Evolutionary conservation across 1,140 invertebrate species (phyloP).

Genomic region (Drosophila sproati): DNA sequence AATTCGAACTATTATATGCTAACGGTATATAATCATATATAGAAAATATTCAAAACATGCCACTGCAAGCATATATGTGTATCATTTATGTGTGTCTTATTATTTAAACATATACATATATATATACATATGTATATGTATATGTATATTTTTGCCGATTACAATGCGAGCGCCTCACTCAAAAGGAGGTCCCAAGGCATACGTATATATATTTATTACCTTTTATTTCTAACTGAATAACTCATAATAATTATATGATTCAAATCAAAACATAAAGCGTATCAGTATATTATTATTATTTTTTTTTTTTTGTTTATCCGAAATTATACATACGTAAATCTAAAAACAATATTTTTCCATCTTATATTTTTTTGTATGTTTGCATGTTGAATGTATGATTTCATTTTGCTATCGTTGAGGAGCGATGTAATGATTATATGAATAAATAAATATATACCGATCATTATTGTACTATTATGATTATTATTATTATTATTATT

Average conservation of each 20-base stretch:
- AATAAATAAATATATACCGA: constrained; percentile 49
- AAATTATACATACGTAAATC: background rate
- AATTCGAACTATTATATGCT: constrained; percentile 50
- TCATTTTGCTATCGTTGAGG: constrained; percentile 25
- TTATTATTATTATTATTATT: constrained; percentile 58
- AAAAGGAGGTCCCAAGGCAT: background rate
- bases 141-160: background rate
- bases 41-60: constrained; percentile 48
- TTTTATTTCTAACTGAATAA: constrained; percentile 9
- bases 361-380: constrained; percentile 40
- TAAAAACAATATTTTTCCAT: background rate
- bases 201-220: constrained; percentile 5
- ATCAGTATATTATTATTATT: constrained; percentile 11
- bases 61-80: constrained; percentile 41
- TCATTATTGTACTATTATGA: constrained; percentile 60
- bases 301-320: constrained; percentile 20
- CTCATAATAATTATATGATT: constrained; percentile 10
- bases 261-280: constrained; percentile 23
- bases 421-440: constrained; percentile 26
- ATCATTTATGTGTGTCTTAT: constrained; percentile 4
- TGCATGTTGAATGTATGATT: constrained; percentile 45
- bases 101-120: background rate
- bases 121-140: background rate
- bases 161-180: background rate
- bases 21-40: constrained; percentile 48